Evolutionary conservation across 2,113 vertebrate species (phyloP).

Genomic region (Xenopus borealis): DNA sequence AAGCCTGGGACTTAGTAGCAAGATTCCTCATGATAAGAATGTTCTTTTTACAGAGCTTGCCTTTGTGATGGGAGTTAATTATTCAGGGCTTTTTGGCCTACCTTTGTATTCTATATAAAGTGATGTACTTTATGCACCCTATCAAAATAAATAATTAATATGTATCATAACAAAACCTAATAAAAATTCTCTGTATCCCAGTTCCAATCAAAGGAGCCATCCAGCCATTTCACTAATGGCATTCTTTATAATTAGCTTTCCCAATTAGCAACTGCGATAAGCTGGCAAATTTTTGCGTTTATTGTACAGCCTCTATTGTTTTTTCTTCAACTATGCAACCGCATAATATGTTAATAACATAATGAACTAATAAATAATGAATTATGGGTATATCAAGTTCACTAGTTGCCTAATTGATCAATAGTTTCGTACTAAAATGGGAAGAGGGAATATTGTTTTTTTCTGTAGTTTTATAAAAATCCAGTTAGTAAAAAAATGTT

Average conservation of each 20-base stretch:
- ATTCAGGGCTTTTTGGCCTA: conserved; percentile 43
- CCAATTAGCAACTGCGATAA: conserved; percentile 44
- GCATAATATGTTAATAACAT: conserved; percentile 40
- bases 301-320: conserved; percentile 42
- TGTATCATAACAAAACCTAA: conserved; percentile 41
- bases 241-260: conserved; percentile 47
- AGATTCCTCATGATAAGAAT: conserved; percentile 25
- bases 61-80: conserved; percentile 37
- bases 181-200: conserved; percentile 38
- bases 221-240: conserved; percentile 43
- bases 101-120: conserved; percentile 39
- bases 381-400: conserved; percentile 32
- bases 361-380: conserved; percentile 45
- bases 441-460: too few species aligned
- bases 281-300: conserved; percentile 38
- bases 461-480: too few species aligned
- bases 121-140: conserved; percentile 26
- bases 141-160: conserved; percentile 48
- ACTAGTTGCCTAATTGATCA: conserved; percentile 30
- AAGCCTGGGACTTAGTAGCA: conserved; percentile 15
- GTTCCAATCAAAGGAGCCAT: conserved; percentile 41
- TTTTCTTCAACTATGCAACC: conserved; percentile 35
- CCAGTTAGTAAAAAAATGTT: too few species aligned
- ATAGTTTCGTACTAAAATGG: not conserved
- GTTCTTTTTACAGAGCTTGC: conserved; percentile 6